Evolutionary conservation across 2,113 vertebrate species (phyloP), one percentile per base, ranked within the genome.

Genomic region (Hypanus sabinus): DNA sequence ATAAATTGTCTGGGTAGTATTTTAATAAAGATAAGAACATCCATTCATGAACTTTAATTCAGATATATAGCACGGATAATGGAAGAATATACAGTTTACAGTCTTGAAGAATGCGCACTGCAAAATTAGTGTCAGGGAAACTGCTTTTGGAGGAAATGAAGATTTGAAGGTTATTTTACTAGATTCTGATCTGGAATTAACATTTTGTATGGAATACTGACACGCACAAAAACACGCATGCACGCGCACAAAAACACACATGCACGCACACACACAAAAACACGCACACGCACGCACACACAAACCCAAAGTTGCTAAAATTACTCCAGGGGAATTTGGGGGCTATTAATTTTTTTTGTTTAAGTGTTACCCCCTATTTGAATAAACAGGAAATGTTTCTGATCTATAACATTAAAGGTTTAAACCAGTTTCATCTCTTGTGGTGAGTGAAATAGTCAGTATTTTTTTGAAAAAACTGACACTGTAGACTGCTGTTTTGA

Each of bases 381-480:
- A 46, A 93, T 73, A 93, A 93, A 93, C 91, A 93, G 36, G 68
- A 75, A 30, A 38, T 93, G 91, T 93, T 93, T 93, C 73, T 71
- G 18, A 20, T 36, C n/a, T 93, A 38, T 68, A 20, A 93, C 38
- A 38, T 93, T 73, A 93, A 46, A 93, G 90, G 90, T 93, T 93
- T 33, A 93, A 92, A 93, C 65, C 36, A 93, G 36, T 46, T 93
- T 16, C 90, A 93, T 93, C 68, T 93, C 27, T 73, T 91, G 62
- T 93, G 88, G 62, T 70, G 91, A 93, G 24, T 20, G 18, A 92
- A 71, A 70, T 92, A 68, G 24, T 62, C 83, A 88, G 83, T 88
- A n/a, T 62, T 27, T 65, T 38, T 20, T 33, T 0, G 2, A 38
- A 71, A 14, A 30, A 91, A 65, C 22, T 93, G 22, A 12, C 73